Percentiles rank a stretch among this genome's conserved stretches.
These are phyloP conservation scores for Tetrax tetrax DNA, from an alignment of 2,113 vertebrate species.

Conservation along the genomic window DNA sequence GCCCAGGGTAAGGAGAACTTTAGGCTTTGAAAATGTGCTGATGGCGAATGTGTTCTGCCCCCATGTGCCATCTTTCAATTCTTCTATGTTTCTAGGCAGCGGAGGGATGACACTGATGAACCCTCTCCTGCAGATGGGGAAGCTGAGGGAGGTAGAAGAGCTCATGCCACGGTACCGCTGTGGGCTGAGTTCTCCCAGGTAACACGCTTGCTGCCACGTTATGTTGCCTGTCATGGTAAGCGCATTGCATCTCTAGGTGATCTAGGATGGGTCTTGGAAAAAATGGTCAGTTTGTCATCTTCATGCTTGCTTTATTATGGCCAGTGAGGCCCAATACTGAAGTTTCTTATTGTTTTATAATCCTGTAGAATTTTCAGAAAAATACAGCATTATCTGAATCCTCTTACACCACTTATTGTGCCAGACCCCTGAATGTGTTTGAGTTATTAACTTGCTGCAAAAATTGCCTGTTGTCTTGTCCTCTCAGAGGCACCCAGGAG, in stretches of 20 bases:
- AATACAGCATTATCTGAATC: neutral
- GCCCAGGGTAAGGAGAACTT: neutral
- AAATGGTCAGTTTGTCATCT: neutral
- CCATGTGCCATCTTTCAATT: neutral
- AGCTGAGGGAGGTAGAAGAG: neutral
- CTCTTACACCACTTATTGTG: neutral
- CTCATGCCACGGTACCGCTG: neutral
- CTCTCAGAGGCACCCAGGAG: neutral
- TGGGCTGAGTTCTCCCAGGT: neutral
- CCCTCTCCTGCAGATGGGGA: neutral
- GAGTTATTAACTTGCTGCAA: neutral
- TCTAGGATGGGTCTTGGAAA: neutral
- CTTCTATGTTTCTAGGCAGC: neutral
- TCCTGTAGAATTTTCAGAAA: rapidly evolving
- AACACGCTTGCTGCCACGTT: rapidly evolving
- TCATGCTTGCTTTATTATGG: neutral
- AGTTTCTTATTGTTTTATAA: neutral
- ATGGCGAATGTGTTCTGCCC: neutral
- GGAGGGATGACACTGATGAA: neutral
- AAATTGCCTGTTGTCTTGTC: rapidly evolving
- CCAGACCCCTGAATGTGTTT: neutral
- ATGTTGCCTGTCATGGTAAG: neutral
- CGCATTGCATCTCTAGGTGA: neutral
- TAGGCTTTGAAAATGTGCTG: neutral
- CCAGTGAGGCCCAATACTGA: neutral